A percentile compares a stretch with the other conserved stretches of the same genome.
These are phyloP conservation scores for Leptoteleia sp. DNA, from an alignment of 1,140 invertebrate species.

Conservation along the genomic window DNA sequence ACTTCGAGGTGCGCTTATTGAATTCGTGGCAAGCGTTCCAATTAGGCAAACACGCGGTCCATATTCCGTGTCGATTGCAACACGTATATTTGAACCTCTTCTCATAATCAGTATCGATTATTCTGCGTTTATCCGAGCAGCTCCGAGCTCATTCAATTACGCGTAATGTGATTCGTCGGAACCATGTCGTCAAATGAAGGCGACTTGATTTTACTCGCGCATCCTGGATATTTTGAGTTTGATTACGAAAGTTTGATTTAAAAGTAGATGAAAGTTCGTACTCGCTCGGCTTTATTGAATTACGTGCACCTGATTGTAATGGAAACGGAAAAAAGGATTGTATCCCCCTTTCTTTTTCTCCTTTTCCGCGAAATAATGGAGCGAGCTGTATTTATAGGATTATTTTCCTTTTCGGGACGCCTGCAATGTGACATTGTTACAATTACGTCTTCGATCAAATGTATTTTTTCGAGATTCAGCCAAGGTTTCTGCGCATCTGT, in stretches of 20 bases:
- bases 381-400: slow-evolving; percentile 8
- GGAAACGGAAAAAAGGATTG: slow-evolving; percentile 3
- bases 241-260: slow-evolving; percentile 54
- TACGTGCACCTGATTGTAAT: slow-evolving; percentile 14
- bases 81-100: slow-evolving; percentile 48
- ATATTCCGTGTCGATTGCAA: slow-evolving; percentile 63
- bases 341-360: neutral
- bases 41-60: slow-evolving; percentile 56
- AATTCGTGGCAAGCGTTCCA: too few species aligned
- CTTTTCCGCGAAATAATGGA: too few species aligned
- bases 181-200: slow-evolving; percentile 54
- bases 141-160: slow-evolving; percentile 59
- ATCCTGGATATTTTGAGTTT: slow-evolving; percentile 54
- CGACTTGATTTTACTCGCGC: slow-evolving; percentile 42
- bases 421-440: neutral
- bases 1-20: too few species aligned
- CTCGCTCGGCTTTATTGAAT: slow-evolving; percentile 28
- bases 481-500: too few species aligned
- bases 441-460: too few species aligned
- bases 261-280: slow-evolving; percentile 43
- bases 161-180: slow-evolving; percentile 61
- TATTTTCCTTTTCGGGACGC: slow-evolving; percentile 6
- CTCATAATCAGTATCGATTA: slow-evolving; percentile 65
- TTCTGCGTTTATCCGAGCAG: slow-evolving; percentile 52
- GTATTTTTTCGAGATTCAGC: too few species aligned